Evolutionary conservation across 2,113 vertebrate species (phyloP), one percentile per base, ranked within the genome.

Genomic region (Rhinolophus sinicus): DNA sequence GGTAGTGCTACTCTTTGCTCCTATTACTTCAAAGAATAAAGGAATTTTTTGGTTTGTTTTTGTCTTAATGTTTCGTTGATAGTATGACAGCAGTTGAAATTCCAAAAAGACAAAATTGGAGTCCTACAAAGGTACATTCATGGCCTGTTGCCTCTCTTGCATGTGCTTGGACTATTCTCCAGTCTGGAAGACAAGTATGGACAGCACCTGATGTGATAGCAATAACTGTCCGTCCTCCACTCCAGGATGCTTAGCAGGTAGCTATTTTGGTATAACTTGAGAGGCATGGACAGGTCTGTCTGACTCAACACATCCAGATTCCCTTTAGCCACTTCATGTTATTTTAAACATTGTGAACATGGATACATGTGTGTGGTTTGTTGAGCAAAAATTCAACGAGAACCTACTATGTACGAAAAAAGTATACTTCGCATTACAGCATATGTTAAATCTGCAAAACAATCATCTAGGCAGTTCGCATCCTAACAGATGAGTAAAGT

Each of bases 221-320:
- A 65, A 15, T n/a, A 22, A 33, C 5, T 19, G 6, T 19, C 26
- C 8, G 15, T 2, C 28, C 12, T n/a, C 40, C 26, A 24, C 18
- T 12, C 19, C 18, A 38, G 24, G 73, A 15, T 16, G 33, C 8
- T 65, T 44, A 30, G 26, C 8, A n/a, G 18, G 0, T 28, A 62
- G 14, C 40, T 26, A 26, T 9, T 33, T 28, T 30, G 16, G 5
- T 80, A 0, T 30, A 16, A 58, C 15, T 21, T 52, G 28, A 54
- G 50, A 5, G n/a, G 0, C 14, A 26, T 16, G 12, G 1, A 44
- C 47, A 54, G 12, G 0, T 18, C 18, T 35, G 28, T 18, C 18
- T 47, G 18, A 33, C 12, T 69, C 12, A 38, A 15, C 9, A 47
- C 28, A 69, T 35, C 35, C 6, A 11, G 10, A 38, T 70, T 47